These are phyloP conservation scores for Montifringilla adamsi DNA, from an alignment of 2,113 vertebrate species.

Conservation along the genomic window DNA sequence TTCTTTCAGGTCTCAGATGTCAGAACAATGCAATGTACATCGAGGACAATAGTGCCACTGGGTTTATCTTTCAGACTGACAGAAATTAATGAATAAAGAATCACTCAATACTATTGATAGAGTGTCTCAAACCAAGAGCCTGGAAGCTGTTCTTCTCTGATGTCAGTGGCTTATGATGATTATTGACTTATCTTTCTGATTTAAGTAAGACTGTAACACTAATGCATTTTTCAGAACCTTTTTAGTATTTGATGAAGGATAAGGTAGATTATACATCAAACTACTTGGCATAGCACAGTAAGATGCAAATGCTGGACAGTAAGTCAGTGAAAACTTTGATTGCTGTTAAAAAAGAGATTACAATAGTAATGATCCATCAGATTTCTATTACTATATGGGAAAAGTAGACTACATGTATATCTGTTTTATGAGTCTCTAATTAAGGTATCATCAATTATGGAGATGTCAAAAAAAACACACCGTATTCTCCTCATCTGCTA, in stretches of 20 bases:
- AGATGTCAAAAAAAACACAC: not conserved
- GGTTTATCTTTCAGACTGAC: not conserved
- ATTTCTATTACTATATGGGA: not conserved
- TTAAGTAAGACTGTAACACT: not conserved
- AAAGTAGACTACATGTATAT: not conserved
- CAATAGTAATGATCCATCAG: not conserved
- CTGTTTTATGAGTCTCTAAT: not conserved
- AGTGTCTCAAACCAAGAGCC: not conserved
- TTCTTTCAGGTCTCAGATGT: not conserved
- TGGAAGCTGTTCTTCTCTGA: not conserved
- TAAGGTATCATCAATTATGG: not conserved
- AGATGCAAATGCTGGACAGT: not conserved
- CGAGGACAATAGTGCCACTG: not conserved
- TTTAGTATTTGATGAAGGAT: conserved; percentile 41
- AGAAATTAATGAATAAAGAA: conserved; percentile 1
- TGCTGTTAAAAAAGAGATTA: not conserved
- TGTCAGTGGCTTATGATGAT: not conserved
- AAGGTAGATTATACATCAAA: not conserved
- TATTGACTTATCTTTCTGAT: conserved; percentile 27
- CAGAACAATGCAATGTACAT: not conserved
- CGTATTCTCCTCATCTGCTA: not conserved
- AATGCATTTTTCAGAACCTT: conserved; percentile 38
- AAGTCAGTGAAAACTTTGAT: not conserved
- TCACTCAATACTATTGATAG: not conserved
- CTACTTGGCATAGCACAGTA: not conserved